Evolutionary conservation across 2,888 invertebrate genomes (phyloP), one percentile per base, ranked within the genome.

Genomic region (Pseudolycoriella hygida): DNA sequence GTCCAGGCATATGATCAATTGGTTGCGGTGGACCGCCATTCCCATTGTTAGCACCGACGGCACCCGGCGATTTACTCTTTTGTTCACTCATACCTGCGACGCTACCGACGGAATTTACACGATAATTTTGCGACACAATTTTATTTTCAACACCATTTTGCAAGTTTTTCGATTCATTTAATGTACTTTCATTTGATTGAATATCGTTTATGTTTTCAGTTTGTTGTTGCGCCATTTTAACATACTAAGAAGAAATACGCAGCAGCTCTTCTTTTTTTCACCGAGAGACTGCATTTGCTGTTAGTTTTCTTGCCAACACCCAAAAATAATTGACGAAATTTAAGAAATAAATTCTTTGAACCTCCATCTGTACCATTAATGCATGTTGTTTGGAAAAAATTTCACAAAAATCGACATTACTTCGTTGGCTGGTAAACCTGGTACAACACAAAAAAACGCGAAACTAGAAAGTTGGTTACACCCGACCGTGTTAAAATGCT

Each of bases 141-240:
- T 60, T 61, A 61, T 61, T 57, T 54, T 47, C 50, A 51, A 51
- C 40, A 51, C 50, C 48, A 48, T 52, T 52, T 51, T 52, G 50
- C 45, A 51, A 51, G 53, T 51, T 54, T 53, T 50, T 54, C 52
- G 51, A 52, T 52, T 53, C 44, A 15, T 31, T 40, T 39, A 37
- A 37, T 6, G 39, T 17, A 44, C 40, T 44, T 40, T 44, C 40
- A 44, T 31, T 44, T 14, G 14, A 40, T 30, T 39, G 17, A 43
- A 55, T 51, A 51, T 55, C 54, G 50, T 50, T 54, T 47, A 55
- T 49, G 51, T 49, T 53, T 45, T 54, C 51, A 46, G 53, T 52
- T 51, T 56, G 55, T 51, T 55, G 55, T 48, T 55, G 56, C 50
- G 55, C 56, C 56, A 56, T 56, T 40, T 45, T 44, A 41, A 45